Evolutionary conservation across 2,113 vertebrate genomes (phyloP).

Genomic region (Pseudorhombus dupliciocellatus): DNA sequence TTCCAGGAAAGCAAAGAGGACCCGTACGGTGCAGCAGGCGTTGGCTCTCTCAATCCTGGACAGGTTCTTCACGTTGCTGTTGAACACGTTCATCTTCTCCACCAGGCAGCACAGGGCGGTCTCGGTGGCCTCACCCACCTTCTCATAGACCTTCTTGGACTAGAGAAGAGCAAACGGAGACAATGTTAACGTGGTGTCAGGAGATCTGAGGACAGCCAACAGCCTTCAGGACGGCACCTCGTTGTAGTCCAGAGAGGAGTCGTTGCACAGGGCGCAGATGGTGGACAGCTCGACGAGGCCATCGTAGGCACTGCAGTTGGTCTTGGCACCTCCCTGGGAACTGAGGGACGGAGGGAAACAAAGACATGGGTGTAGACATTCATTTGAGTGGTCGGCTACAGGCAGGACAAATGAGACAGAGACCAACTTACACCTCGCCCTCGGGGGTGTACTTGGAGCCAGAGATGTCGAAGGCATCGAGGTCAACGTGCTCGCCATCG

Average conservation of each 20-base stretch:
- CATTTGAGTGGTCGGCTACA: not conserved
- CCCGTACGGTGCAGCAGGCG: conserved; percentile 88
- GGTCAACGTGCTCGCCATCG: conserved; percentile 84
- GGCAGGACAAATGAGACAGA: not conserved
- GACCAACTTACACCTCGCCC: conserved; percentile 91
- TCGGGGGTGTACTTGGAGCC: conserved; percentile 96
- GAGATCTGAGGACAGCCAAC: not conserved
- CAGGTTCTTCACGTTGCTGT: conserved; percentile 83
- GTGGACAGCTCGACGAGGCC: conserved; percentile 91
- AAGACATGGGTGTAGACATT: not conserved
- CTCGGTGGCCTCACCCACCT: conserved; percentile 95
- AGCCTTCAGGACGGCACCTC: conserved; percentile 78
- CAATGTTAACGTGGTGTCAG: not conserved
- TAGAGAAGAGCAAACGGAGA: conserved; percentile 52
- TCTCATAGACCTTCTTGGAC: conserved; percentile 92
- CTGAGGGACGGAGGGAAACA: conserved; percentile 61
- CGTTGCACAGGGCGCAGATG: conserved; percentile 95
- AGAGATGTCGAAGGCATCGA: conserved; percentile 90
- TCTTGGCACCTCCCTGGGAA: conserved; percentile 82
- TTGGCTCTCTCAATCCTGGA: conserved; percentile 90
- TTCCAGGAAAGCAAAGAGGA: not conserved
- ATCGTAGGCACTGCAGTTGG: conserved; percentile 86
- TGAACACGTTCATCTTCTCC: conserved; percentile 97
- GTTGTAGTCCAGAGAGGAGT: conserved; percentile 94
- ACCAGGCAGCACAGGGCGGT: conserved; percentile 91